phyloP scores from a whole-genome alignment of 1,140 invertebrate genomes.

The Eurosta solidaginis region DNA sequence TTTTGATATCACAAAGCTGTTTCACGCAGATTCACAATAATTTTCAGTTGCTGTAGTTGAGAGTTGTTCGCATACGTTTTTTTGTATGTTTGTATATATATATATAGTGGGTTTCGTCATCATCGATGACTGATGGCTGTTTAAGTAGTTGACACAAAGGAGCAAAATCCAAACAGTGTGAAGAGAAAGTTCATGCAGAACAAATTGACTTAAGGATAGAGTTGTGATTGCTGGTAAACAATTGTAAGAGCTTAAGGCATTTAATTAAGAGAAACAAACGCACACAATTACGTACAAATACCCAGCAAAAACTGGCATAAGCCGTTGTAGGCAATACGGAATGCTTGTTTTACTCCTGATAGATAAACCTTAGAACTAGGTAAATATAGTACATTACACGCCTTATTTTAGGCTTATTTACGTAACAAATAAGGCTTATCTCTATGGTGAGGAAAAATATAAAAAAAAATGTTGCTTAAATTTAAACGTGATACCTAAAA shows the following conservation, averaged over 20 bases:
- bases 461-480: no score
- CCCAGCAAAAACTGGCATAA: no score
- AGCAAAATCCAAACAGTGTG: background rate
- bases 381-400: no score
- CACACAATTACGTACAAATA: no score
- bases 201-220: background rate
- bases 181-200: background rate
- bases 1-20: background rate
- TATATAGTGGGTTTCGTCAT: background rate
- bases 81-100: background rate
- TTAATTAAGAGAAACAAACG: no score
- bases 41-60: background rate
- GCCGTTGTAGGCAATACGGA: no score
- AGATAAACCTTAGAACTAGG: no score
- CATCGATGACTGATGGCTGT: background rate
- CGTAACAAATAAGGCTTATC: no score
- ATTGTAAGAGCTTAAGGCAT: background rate
- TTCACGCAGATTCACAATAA: background rate
- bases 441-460: no score
- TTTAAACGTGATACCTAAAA: no score
- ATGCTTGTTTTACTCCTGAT: no score
- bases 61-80: background rate
- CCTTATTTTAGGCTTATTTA: no score
- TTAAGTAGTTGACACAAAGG: background rate
- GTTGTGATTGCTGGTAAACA: background rate